Evolutionary conservation across 1,140 invertebrate species (phyloP).

Genomic region (Carposina sasakii): DNA sequence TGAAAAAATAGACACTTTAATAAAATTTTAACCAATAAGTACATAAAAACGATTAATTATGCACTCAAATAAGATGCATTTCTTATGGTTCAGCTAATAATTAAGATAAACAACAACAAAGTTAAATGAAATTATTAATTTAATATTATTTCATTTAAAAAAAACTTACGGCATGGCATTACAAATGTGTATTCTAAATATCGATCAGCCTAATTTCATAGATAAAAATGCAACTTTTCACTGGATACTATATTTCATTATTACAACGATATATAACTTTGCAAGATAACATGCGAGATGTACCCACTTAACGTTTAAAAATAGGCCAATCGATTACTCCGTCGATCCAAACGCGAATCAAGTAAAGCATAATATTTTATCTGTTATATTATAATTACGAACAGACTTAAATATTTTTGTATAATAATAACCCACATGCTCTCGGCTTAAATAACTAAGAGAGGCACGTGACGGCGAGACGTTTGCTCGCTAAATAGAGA

Average conservation of each 20-base stretch:
- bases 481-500: not conserved
- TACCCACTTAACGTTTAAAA: too few relatives aligned
- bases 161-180: constrained; percentile 34
- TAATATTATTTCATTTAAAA: constrained; percentile 26
- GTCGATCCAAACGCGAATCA: not conserved
- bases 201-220: constrained; percentile 22
- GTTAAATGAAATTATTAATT: constrained; percentile 33
- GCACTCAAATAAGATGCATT: constrained; percentile 25
- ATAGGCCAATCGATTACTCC: constrained; percentile 17
- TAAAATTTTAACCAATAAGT: constrained; percentile 59
- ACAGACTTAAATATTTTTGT: constrained; percentile 11
- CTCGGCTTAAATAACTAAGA: not conserved
- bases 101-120: constrained; percentile 27
- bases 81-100: constrained; percentile 23
- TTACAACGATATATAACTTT: too few relatives aligned
- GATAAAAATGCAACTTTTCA: constrained; percentile 13
- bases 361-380: constrained; percentile 3
- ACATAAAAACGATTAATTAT: constrained; percentile 41
- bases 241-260: too few relatives aligned
- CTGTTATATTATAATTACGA: constrained; percentile 13
- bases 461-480: not conserved
- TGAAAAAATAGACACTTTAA: constrained; percentile 41
- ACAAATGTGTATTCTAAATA: constrained; percentile 13
- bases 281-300: too few relatives aligned
- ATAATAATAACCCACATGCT: constrained; percentile 2